Evolutionary conservation across 2,888 invertebrate genomes (phyloP), one percentile per base, ranked within the genome.

Genomic region (Buathra laborator): DNA sequence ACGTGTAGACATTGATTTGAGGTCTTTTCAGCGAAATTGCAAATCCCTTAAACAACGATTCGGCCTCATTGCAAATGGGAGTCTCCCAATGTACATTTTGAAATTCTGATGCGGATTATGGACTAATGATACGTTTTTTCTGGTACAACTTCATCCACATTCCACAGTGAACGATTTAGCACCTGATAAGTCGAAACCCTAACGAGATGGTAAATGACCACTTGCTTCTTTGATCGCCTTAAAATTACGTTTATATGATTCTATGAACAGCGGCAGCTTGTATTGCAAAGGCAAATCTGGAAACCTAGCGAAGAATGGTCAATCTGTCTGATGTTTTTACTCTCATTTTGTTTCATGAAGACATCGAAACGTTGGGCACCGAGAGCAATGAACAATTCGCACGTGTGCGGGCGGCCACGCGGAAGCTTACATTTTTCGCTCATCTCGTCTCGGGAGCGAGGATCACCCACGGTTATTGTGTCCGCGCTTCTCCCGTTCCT

Each of bases 331-430:
- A 43, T n/a, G 51, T 70, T 70, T 51, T 0, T 14, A 44, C 14
- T 67, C 56, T 64, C 24, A 24, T 12, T 56, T 56, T 56, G 24
- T 24, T 19, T 19, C 56, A 5, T 12, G 56, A 19, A 19, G 56
- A 56, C 19, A 16, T 19, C 19, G 12, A 19, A 56, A 56, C 56
- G 56, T 56, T 19, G 6, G 10, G 19, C 56, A 56, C 12, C 24
- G 56, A 24, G 56, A 12, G 19, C 56, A 56, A 56, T 24, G 56
- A 12, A 19, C 56, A 56, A 56, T 70, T 51, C 32, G 51, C 70
- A 70, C 70, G 70, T 70, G 70, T 19, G n/a, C 56, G 37, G 43
- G 37, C 56, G 70, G 70, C 48, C 70, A 64, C 64, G 70, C 32
- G 51, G 51, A 70, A 53, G 70, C 70, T 70, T 9, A 16, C 51